Percentiles rank a stretch among this genome's conserved stretches.
Conservation (phyloP, 2,888 invertebrate genomes). For the Diarsia rubi region DNA sequence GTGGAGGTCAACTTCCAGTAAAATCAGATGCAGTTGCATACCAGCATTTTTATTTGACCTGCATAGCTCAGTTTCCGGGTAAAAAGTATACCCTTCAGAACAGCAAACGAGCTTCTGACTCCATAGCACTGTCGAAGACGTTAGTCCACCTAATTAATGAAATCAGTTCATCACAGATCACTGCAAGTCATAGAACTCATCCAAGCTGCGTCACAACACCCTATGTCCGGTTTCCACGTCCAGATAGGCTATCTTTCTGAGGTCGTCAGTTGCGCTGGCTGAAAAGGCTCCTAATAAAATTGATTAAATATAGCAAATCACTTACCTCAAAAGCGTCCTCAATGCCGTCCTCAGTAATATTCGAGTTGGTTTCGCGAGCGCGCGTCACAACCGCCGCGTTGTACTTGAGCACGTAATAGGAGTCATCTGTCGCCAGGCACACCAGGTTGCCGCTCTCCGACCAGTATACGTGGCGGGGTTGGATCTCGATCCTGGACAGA, state of each 20-base stretch:
- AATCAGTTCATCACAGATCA: background rate
- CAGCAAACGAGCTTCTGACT: background rate
- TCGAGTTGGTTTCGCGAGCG: conserved; percentile 94
- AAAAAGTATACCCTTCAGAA: background rate
- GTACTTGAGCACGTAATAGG: conserved; percentile 98
- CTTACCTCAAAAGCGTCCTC: conserved; percentile 98
- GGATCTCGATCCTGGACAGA: conserved; percentile 96
- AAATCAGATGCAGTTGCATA: background rate
- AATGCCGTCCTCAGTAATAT: conserved; percentile 96
- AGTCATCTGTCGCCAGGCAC: conserved; percentile 98
- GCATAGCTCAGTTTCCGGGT: background rate
- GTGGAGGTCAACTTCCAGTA: background rate
- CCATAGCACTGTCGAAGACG: background rate
- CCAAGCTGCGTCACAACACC: background rate
- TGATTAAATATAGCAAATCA: background rate
- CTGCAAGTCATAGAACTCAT: background rate
- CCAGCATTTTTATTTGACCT: background rate
- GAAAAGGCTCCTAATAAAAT: background rate
- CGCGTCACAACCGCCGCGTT: conserved; percentile 95
- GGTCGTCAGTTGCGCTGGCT: background rate
- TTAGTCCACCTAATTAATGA: background rate
- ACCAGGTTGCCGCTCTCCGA: conserved; percentile 98
- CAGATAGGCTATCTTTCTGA: background rate
- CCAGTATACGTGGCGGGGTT: conserved; percentile 98
- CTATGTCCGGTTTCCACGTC: background rate